phyloP scores from a whole-genome alignment of 53 echinoderm and acorn worm species.

The Astropecten irregularis region DNA sequence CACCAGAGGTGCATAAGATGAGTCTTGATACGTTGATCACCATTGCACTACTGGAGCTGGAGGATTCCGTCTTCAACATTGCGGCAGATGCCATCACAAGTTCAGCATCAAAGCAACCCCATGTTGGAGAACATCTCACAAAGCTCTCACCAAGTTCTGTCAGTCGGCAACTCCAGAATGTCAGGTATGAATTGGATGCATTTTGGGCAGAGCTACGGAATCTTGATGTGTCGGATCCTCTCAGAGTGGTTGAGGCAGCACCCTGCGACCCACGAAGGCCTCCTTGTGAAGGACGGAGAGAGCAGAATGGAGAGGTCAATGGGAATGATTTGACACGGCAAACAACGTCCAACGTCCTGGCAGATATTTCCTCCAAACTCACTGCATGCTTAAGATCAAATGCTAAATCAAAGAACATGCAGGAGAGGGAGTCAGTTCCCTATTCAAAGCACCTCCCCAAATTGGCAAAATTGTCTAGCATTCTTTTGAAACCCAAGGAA shows the following conservation, averaged over 20 bases:
- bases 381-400: background rate
- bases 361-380: constrained; percentile 23
- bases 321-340: background rate
- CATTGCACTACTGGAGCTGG: constrained; percentile 16
- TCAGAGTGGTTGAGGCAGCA: constrained; percentile 9
- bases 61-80: constrained; percentile 45
- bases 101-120: background rate
- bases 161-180: constrained; percentile 27
- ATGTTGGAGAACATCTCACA: background rate
- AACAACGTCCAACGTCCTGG: background rate
- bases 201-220: constrained; percentile 40
- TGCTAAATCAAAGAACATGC: background rate
- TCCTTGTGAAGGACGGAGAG: background rate
- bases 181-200: constrained; percentile 41
- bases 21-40: constrained; percentile 22
- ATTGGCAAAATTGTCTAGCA: background rate
- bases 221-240: background rate
- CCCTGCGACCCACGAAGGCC: constrained; percentile 1
- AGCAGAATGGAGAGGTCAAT: constrained; percentile 4
- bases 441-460: constrained; percentile 40
- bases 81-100: constrained; percentile 11
- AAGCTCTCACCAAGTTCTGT: constrained; percentile 41
- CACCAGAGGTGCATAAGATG: background rate
- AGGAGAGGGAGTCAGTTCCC: background rate
- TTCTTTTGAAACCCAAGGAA: background rate